Base-by-base conservation (phyloP, 2,888 invertebrate genomes). In the Neuroscelio doddi region DNA sequence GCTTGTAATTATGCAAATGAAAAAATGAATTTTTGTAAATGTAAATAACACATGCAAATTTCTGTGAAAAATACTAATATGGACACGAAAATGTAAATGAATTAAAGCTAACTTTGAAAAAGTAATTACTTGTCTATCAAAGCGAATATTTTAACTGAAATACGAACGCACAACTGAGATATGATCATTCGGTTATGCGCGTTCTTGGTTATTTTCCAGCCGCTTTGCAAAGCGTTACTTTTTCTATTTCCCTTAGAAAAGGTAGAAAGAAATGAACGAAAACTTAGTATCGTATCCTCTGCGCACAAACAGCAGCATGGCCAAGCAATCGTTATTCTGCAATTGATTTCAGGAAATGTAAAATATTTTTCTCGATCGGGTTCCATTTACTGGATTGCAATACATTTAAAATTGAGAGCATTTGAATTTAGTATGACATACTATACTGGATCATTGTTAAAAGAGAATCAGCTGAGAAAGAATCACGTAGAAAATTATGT, bases 291-390 rank as follows among this genome's bases (percentile, higher is more conserved):
- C 38, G 36, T 36, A 46, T 46, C 45, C 30, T 53, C 30, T 46
- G 39, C 39, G 45, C 53, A 53, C 45, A 45, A 45, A 27, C 45
- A 45, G 45, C 21, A n/a, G 15, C 34, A 12, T 44, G 45, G 45
- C 29, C 38, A 9, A 30, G 10, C 30, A 30, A 30, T 30, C 30
- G 9, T 30, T 30, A 2, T 30, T 41, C 30, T 14, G 30, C 41
- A 50, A 41, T 50, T 41, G 41, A 50, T 53, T 53, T 46, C 45
- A 17, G 32, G 52, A 52, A 52, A 52, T 52, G 44, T 52, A 52
- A 41, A 44, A 52, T 52, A 44, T 29, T 24, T 27, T 15, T 16
- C 42, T 17, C 36, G 44, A 44, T 44, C 36, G 15, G 44, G 44
- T 27, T 44, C 52, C 52, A 52, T 52, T 52, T 52, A 34, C 44